Percentiles rank a stretch among this genome's conserved stretches.
Conservation (phyloP, 2,888 invertebrate species). For the Volucella inanis region DNA sequence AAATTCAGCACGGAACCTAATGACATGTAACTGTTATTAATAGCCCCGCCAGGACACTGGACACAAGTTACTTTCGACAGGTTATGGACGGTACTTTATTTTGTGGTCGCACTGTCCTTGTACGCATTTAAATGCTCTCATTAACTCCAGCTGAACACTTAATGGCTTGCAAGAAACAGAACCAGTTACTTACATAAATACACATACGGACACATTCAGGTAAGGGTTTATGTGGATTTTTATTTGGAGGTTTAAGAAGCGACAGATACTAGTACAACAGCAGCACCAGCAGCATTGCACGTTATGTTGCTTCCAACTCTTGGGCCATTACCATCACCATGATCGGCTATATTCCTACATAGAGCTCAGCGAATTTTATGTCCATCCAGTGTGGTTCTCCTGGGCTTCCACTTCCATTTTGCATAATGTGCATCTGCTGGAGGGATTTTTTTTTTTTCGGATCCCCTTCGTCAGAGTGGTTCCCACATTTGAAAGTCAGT, state of each 20-base stretch:
- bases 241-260: constrained; percentile 43
- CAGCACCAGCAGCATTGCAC: constrained; percentile 41
- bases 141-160: constrained; percentile 76
- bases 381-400: constrained; percentile 65
- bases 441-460: constrained; percentile 24
- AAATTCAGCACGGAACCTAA: constrained; percentile 76
- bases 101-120: constrained; percentile 71
- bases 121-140: constrained; percentile 77
- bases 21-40: constrained; percentile 77
- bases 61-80: constrained; percentile 69
- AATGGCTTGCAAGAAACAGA: constrained; percentile 59
- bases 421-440: constrained; percentile 77
- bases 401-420: constrained; percentile 77
- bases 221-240: background rate
- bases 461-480: background rate
- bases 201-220: constrained; percentile 5
- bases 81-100: constrained; percentile 71
- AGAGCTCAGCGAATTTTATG: constrained; percentile 71
- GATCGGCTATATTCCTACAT: constrained; percentile 49
- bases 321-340: constrained; percentile 56
- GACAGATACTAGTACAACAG: constrained; percentile 24
- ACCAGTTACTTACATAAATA: constrained; percentile 42
- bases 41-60: constrained; percentile 74
- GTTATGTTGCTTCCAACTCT: constrained; percentile 62
- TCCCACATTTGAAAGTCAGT: constrained; percentile 26